Percentiles rank a stretch among this genome's conserved stretches.
These are phyloP conservation scores for Prionailurus viverrinus DNA, from an alignment of 2,113 vertebrate genomes.

Conservation along the genomic window DNA sequence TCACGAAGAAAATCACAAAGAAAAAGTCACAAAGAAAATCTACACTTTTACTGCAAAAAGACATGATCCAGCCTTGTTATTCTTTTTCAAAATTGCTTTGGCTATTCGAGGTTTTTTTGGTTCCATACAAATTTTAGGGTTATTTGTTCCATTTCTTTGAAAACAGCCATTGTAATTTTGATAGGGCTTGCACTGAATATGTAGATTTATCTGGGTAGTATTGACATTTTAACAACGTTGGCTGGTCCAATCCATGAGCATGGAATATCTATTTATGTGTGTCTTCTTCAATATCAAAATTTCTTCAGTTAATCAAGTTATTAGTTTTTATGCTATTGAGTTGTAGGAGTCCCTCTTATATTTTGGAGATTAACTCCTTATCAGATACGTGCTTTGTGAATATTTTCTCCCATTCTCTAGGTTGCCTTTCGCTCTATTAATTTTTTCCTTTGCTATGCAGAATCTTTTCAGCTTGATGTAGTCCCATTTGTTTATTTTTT, in stretches of 20 bases:
- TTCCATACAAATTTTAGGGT: neutral
- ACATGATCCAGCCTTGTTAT: neutral
- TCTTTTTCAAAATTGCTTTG: neutral
- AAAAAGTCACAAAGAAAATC: too few relatives aligned
- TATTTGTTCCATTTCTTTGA: neutral
- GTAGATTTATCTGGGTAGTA: neutral
- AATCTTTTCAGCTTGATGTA: neutral
- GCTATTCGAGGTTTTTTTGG: neutral
- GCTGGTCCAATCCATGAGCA: neutral
- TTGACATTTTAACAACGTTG: neutral
- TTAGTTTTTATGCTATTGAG: neutral
- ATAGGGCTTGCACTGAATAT: neutral
- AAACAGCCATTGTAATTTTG: neutral
- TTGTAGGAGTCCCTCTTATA: neutral
- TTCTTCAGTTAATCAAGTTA: neutral
- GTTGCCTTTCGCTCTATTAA: neutral
- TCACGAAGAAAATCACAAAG: too few relatives aligned
- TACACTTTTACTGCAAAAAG: too few relatives aligned
- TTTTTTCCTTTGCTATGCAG: neutral
- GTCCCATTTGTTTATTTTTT: neutral
- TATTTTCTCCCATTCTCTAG: neutral
- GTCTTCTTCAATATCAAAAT: neutral
- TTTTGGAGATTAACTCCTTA: neutral
- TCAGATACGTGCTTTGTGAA: neutral
- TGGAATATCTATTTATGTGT: neutral